Evolutionary conservation across 2,797 vertebrate genomes (phyloP), one percentile per base, ranked within the genome.

Genomic region (Hapalemur alaotrensis): DNA sequence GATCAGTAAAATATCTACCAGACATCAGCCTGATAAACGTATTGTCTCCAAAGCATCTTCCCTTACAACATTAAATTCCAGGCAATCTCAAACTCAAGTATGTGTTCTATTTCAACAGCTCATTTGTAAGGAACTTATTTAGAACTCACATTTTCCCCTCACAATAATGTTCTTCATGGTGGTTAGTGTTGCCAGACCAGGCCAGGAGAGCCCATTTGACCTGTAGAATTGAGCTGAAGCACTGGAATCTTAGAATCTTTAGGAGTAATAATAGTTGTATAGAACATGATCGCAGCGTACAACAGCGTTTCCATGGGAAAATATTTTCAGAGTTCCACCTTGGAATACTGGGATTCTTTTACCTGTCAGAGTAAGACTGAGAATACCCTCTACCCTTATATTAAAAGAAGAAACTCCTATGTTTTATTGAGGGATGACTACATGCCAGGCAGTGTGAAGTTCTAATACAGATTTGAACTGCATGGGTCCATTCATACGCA

Each of bases 291-390:
- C 35, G 22, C 17, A 8, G 85, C 2, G 20, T 18, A 43, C 54
- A 90, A 79, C 18, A 8, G 25, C 35, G 95, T 96, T 95, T 83
- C 96, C 32, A 63, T 7, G 93, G 96, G 43, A 52, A 93, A 72
- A 59, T 30, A 25, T 30, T 63, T 69, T 38, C 88, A 82, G 88
- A 69, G 69, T 97, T 97, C 96, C 59, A 13, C 6, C 17, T 25
- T 65, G 78, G 97, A 95, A 91, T 69, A 9, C 38, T 63, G 28
- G 30, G 23, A 20, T 54, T 73, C 7, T 41, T 76, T 17, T 78
- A 73, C 52, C 13, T 69, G n/a, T 41, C 72, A 43, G 1, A 50
- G n/a, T 70, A 41, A 89, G 22, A 17, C 8, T 61, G 18, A 70
- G 65, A 32, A 61, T 3, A 30, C 6, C n/a, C 32, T 30, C 25